Base-by-base conservation (phyloP, 2,888 invertebrate species). In the Oscheius sp. region DNA sequence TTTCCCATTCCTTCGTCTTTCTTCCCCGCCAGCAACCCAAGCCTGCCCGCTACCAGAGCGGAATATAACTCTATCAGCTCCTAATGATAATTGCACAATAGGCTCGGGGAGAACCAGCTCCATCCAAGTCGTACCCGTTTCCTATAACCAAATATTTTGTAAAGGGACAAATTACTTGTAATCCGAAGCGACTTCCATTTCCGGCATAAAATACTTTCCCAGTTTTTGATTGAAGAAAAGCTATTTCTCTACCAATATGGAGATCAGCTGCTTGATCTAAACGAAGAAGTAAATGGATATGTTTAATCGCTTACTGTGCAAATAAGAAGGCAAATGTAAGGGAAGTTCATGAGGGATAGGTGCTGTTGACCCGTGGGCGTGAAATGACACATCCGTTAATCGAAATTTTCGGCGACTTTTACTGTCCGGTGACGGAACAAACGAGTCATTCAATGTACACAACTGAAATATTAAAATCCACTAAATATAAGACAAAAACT, bases 161-260 rank as follows among this genome's bases (percentile, higher is more conserved):
- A 25, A 55, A 25, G 55, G 3, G 13, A 21, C 23, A 23, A 16
- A 16, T 55, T 55, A 55, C 84, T 72, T 83, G 69, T 29, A 85
- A 69, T 27, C 83, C 85, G 29, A 97, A 96, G 2, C 96, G 91
- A 0, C 94, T 92, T 0, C 96, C 94, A 7, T 94, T 93, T 9
- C 97, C 95, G 81, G 91, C 91, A 90, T 95, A 95, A 88, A 94
- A 93, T 0, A 95, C 95, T 0, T 93, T 92, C 0, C 98, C 98
- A 88, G 95, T 95, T 86, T 96, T 95, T 49, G 95, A 92, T n/a
- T 97, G 92, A 41, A 98, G 89, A 68, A 97, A 91, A 0, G 94
- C 95, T 89, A 98, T 95, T 88, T 98, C 97, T 87, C 96, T 96
- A 0, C 97, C 96, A 1, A 95, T 92, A 0, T 95, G 93, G 77